Evolutionary conservation across 2,888 invertebrate species (phyloP), one percentile per base, ranked within the genome.

Genomic region (Habrosyne pyritoides): DNA sequence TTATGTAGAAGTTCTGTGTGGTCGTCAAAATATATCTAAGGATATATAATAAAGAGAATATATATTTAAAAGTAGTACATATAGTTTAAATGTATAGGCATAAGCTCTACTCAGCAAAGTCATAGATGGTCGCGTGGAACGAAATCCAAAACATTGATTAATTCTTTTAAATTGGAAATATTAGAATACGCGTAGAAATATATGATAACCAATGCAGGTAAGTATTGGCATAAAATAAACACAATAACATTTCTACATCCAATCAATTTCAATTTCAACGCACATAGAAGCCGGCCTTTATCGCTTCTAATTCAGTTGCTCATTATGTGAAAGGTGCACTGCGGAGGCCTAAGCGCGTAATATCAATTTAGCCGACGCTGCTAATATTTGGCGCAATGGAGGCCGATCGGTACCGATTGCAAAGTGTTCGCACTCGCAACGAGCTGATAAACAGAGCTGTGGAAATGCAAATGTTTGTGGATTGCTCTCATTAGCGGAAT

Each of bases 401-500:
- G 66, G 75, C 83, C 75, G n/a, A 78, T 78, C 68, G 78, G 69
- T 69, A 66, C 76, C 83, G 86, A 84, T 86, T 84, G 87, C 84
- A 78, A 84, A 86, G 80, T 83, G 86, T 82, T 81, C 79, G 70
- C 76, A 66, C 73, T 69, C 71, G 75, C 75, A 81, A 8, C 18
- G 42, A 42, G 18, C 42, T 78, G 84, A 85, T 87, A 89, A 87
- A 88, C 83, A 81, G 68, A 62, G 68, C 61, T 61, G 67, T 70
- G 70, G 66, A 71, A 76, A 75, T 73, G 83, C 83, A 84, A 88
- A 87, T 88, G 85, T 90, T 89, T 87, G 85, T 68, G 77, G 81
- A 86, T 81, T 83, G 80, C 83, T 82, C 87, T 89, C 87, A 87
- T 90, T 90, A 88, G 77, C 75, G 78, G 73, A 85, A 89, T 85